Conservation (phyloP, 2,113 vertebrate genomes). For the Rousettus leschenaultii region DNA sequence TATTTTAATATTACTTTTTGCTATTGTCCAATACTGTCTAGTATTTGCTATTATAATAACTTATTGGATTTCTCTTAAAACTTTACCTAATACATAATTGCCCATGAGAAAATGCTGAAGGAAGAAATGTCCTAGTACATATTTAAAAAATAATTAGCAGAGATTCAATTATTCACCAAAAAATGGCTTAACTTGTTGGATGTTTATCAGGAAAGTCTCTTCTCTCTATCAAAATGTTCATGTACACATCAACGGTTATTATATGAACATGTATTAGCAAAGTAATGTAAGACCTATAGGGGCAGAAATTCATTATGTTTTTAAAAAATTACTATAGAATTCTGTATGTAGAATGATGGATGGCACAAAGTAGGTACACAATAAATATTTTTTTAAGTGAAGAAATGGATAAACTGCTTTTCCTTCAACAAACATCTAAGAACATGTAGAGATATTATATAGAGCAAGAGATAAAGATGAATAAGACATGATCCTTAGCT, state of each 20-base stretch:
- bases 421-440: neutral
- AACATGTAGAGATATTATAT: neutral
- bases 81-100: neutral
- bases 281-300: neutral
- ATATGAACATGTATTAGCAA: neutral
- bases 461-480: neutral
- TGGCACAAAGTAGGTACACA: neutral
- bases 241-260: neutral
- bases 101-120: neutral
- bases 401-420: neutral
- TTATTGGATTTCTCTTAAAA: neutral
- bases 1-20: conserved; percentile 29
- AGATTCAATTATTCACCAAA: neutral
- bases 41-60: neutral
- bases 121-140: neutral
- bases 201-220: neutral
- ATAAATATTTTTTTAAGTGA: neutral
- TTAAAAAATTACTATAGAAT: neutral
- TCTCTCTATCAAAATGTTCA: neutral
- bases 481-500: neutral
- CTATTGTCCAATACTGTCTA: neutral
- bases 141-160: neutral
- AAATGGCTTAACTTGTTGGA: neutral
- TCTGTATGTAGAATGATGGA: neutral
- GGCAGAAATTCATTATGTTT: neutral